These are phyloP conservation scores for Ceratotherium simum DNA, from an alignment of 2,113 vertebrate genomes.

Conservation along the genomic window DNA sequence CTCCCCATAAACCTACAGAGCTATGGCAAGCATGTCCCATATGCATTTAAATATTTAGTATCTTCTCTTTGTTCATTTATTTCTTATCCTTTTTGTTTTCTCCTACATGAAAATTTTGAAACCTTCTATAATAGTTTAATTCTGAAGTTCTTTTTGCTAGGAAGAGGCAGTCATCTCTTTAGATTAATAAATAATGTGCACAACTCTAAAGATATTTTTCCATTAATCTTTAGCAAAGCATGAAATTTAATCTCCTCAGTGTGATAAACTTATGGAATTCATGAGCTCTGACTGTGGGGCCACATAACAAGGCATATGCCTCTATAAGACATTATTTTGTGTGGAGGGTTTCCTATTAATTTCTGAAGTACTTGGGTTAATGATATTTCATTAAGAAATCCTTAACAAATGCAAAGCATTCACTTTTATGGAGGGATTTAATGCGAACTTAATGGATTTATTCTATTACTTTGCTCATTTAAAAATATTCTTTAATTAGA, in stretches of 20 bases:
- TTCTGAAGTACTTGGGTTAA: slow-evolving; percentile 78
- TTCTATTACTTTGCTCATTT: slow-evolving; percentile 73
- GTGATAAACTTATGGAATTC: slow-evolving; percentile 61
- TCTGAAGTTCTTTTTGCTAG: slow-evolving; percentile 3
- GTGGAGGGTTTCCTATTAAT: slow-evolving; percentile 76
- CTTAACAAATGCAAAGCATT: slow-evolving; percentile 77
- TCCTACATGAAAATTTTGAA: slow-evolving; percentile 5
- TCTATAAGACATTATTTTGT: slow-evolving; percentile 58
- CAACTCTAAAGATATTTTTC: slow-evolving; percentile 62
- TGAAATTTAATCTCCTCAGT: slow-evolving; percentile 68
- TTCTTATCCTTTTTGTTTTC: slow-evolving; percentile 45
- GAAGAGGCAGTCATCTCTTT: slow-evolving; percentile 40
- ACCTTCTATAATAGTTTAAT: slow-evolving; percentile 3
- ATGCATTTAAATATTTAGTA: background rate
- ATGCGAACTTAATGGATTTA: slow-evolving; percentile 74
- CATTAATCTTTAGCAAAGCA: slow-evolving; percentile 67
- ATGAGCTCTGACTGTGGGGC: slow-evolving; percentile 46
- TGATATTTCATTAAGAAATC: slow-evolving; percentile 76
- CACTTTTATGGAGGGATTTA: slow-evolving; percentile 74
- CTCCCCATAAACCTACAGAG: background rate
- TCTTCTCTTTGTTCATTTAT: background rate
- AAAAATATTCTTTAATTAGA: slow-evolving; percentile 74
- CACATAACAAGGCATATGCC: slow-evolving; percentile 58
- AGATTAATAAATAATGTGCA: slow-evolving; percentile 68
- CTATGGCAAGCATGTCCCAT: background rate